Evolutionary conservation across 2,113 vertebrate genomes (phyloP), one percentile per base, ranked within the genome.

Genomic region (Zapornia atra): DNA sequence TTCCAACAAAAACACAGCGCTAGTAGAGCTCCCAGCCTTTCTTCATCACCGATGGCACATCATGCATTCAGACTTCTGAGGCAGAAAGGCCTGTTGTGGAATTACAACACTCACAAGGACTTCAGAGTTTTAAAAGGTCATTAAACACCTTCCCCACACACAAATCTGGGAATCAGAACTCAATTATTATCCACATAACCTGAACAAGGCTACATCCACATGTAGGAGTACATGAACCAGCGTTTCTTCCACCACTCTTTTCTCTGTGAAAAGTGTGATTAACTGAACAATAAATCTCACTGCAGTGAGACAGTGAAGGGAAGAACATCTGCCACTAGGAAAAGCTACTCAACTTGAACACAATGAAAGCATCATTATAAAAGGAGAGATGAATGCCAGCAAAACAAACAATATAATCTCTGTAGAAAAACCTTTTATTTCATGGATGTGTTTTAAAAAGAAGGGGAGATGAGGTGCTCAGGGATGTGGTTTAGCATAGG

Each of bases 301-400:
- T 61, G 76, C 70, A n/a, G 61, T 17, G 34, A 78, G 87, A 75
- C 15, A 4, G 22, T 28, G 51, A 86, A 88, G 70, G 70, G 70
- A 77, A 69, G 61, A 96, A 82, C 78, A 92, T 64, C 81, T 87
- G 86, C 69, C 40, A 60, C 78, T 89, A 12, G 4, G 54, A 87
- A 96, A 94, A 92, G 54, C 48, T 82, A 81, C 77, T 89, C 81
- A 81, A 63, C 25, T 57, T 38, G 42, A 94, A 68, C 69, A 86
- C 71, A 83, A 86, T 73, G 31, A n/a, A 72, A 72, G 11, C 20
- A 70, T 44, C 40, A 40, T 31, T 83, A 71, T 29, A n/a, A 86
- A 88, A 81, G 44, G 26, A 92, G 60, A 84, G 6, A 15, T 56
- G 64, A 94, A 86, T 38, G 29, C 9, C 33, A 83, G 63, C 56